phyloP scores from a whole-genome alignment of 1,140 invertebrate genomes.

The Papilio polyxenes region DNA sequence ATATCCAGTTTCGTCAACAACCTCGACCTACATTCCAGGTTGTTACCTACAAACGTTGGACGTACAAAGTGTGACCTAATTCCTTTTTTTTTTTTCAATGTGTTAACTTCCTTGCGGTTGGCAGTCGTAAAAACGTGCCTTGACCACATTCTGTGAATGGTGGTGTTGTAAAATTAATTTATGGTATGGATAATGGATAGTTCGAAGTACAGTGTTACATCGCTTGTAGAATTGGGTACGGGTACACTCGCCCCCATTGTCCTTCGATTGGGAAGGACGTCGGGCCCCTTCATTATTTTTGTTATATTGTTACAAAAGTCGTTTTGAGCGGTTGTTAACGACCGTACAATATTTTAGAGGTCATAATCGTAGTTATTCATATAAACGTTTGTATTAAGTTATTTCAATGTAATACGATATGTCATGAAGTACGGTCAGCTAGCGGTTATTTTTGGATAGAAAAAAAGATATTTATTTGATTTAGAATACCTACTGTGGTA shows the following conservation, averaged over 20 bases:
- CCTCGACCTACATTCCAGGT: slow-evolving; percentile 36
- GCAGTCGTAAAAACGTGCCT: slow-evolving; percentile 50
- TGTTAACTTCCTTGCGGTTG: slow-evolving; percentile 45
- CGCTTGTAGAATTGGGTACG: slow-evolving; percentile 52
- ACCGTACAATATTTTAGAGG: slow-evolving; percentile 42
- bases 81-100: slow-evolving; percentile 23
- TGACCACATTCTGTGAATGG: slow-evolving; percentile 50
- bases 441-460: not conserved
- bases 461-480: not conserved
- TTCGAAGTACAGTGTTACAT: slow-evolving; percentile 53
- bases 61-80: slow-evolving; percentile 26
- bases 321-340: slow-evolving; percentile 47
- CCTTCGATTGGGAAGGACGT: slow-evolving; percentile 63
- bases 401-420: slow-evolving; percentile 20
- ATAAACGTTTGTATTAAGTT: slow-evolving; percentile 23
- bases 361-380: slow-evolving; percentile 41
- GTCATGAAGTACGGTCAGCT: slow-evolving; percentile 14
- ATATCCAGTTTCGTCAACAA: slow-evolving; percentile 34
- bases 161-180: slow-evolving; percentile 51
- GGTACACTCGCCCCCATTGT: slow-evolving; percentile 63
- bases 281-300: slow-evolving; percentile 50
- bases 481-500: too few relatives aligned
- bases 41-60: not conserved
- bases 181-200: slow-evolving; percentile 42
- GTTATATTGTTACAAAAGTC: slow-evolving; percentile 43